Evolutionary conservation across 2,113 vertebrate genomes (phyloP).

Genomic region (Pygoscelis antarcticus): DNA sequence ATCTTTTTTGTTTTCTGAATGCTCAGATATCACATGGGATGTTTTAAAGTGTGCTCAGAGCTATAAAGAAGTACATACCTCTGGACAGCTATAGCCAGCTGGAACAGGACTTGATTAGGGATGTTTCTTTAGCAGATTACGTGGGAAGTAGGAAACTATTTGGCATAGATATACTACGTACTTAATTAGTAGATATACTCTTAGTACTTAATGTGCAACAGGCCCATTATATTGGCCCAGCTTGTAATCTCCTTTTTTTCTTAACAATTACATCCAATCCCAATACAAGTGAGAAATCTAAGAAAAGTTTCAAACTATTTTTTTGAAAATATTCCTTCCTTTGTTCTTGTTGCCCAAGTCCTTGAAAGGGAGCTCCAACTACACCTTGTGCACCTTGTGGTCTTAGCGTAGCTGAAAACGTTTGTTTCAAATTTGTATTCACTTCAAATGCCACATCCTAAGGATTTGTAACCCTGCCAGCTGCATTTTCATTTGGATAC

Average conservation of each 20-base stretch:
- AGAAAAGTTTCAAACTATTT: neutral
- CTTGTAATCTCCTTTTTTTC: neutral
- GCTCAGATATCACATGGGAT: neutral
- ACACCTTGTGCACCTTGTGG: fast-evolving
- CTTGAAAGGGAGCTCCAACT: neutral
- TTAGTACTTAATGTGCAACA: neutral
- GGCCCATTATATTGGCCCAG: neutral
- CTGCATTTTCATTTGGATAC: neutral
- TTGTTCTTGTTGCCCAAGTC: neutral
- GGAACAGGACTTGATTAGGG: neutral
- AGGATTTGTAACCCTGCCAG: neutral
- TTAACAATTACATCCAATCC: neutral
- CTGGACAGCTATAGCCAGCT: neutral
- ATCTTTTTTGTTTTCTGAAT: neutral
- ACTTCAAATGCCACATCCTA: neutral
- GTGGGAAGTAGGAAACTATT: neutral
- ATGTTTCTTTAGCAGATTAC: neutral
- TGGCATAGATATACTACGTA: neutral
- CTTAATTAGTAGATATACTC: neutral
- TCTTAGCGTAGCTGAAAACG: neutral
- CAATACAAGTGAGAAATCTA: neutral
- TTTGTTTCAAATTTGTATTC: neutral
- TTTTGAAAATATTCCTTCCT: neutral
- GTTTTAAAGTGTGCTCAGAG: neutral
- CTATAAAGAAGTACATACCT: neutral